These are phyloP conservation scores for Tetranychus piercei DNA, from an alignment of 2,888 invertebrate genomes.

Conservation along the genomic window DNA sequence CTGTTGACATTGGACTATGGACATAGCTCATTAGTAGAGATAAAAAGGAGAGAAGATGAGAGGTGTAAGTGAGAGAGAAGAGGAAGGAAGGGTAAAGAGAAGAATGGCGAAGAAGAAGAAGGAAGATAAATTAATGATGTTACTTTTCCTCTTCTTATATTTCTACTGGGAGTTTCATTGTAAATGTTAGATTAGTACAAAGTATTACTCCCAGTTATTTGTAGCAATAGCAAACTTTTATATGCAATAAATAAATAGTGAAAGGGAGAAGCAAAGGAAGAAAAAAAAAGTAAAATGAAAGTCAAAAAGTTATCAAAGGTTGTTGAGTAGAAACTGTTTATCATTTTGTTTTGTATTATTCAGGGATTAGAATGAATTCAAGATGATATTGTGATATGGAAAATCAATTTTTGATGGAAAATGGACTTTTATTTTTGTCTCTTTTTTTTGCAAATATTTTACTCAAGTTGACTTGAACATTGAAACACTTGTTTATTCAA, in stretches of 20 bases:
- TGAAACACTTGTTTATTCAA: too few relatives aligned
- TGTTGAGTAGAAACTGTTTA: not conserved
- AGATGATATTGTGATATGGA: too few relatives aligned
- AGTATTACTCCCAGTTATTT: not conserved
- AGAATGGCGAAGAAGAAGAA: not conserved
- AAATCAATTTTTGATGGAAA: too few relatives aligned
- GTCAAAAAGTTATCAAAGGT: not conserved
- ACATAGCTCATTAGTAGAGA: too few relatives aligned
- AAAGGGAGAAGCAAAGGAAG: not conserved
- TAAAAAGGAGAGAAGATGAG: not conserved
- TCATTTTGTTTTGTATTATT: not conserved
- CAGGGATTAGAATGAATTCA: not conserved
- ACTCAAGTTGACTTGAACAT: too few relatives aligned
- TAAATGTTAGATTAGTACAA: not conserved
- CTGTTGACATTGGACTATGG: not conserved
- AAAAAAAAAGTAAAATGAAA: not conserved
- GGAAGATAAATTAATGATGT: slow-evolving; percentile 3
- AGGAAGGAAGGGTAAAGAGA: slow-evolving; percentile 5
- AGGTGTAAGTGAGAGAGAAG: not conserved
- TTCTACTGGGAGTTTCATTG: not conserved
- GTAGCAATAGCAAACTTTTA: not conserved
- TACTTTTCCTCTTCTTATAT: not conserved
- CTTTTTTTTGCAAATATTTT: too few relatives aligned
- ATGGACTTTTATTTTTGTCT: too few relatives aligned
- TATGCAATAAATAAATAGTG: not conserved